Percentiles rank a stretch among this genome's conserved stretches.
Conservation (phyloP, 2,113 vertebrate genomes). For the Sinocyclocheilus rhinocerous region DNA sequence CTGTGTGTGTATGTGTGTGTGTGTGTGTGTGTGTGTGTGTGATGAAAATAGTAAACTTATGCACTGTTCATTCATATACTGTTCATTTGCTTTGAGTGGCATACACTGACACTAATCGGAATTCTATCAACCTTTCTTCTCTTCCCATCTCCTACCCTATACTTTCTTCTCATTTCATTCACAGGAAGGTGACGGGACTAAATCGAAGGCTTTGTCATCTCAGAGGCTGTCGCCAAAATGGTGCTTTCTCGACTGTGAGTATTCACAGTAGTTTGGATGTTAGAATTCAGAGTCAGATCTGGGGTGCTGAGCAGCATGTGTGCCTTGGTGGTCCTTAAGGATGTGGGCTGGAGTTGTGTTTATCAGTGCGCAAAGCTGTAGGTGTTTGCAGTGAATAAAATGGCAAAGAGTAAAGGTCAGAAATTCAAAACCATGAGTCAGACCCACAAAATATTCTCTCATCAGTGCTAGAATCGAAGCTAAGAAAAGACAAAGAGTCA, state of each 20-base stretch:
- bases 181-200: slow-evolving; percentile 84
- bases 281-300: neutral
- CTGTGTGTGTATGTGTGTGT: neutral
- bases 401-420: slow-evolving; percentile 17
- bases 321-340: slow-evolving; percentile 16
- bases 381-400: slow-evolving; percentile 21
- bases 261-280: slow-evolving; percentile 23
- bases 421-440: slow-evolving; percentile 30
- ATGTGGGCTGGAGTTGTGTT: neutral
- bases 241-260: slow-evolving; percentile 98
- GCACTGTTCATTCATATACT: neutral
- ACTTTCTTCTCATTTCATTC: slow-evolving; percentile 44
- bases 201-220: slow-evolving; percentile 78
- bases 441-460: slow-evolving; percentile 2
- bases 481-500: slow-evolving; percentile 42
- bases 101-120: neutral
- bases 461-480: neutral
- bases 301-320: neutral
- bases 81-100: neutral
- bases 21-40: neutral
- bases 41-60: neutral
- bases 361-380: slow-evolving; percentile 7
- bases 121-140: neutral
- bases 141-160: neutral
- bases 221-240: slow-evolving; percentile 93